Evolutionary conservation across 2,888 invertebrate genomes (phyloP).

Genomic region (Amphiduros pacificus): DNA sequence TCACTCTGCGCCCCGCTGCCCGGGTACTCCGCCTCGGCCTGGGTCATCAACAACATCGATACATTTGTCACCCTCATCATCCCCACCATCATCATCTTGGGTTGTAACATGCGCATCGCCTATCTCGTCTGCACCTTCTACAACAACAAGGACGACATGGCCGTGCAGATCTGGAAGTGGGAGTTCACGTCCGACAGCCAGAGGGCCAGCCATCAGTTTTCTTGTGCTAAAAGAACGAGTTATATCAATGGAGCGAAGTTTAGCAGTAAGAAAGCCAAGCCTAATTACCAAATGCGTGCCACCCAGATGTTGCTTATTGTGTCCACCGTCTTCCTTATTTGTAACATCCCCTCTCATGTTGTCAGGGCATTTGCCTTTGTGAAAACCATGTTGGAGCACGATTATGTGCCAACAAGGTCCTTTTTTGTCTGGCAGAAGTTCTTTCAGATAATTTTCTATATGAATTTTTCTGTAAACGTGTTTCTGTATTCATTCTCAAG

Average conservation of each 20-base stretch:
- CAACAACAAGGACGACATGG: neutral
- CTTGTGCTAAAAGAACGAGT: neutral
- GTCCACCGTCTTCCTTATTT: constrained; percentile 26
- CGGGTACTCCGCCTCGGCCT: neutral
- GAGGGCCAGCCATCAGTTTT: no score
- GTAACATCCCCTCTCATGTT: constrained; percentile 24
- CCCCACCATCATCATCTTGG: constrained; percentile 3
- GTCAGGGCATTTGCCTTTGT: constrained; percentile 15
- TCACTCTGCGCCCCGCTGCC: constrained; percentile 4
- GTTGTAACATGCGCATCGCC: constrained; percentile 11
- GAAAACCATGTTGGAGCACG: neutral
- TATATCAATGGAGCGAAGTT: neutral
- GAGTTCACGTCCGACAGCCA: constrained; percentile 6
- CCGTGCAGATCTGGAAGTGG: constrained; percentile 8
- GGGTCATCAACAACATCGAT: constrained; percentile 9
- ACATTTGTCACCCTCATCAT: constrained; percentile 12
- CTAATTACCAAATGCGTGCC: constrained; percentile 21
- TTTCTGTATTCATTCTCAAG: neutral
- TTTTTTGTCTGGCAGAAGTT: constrained; percentile 13
- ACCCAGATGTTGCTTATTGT: constrained; percentile 26
- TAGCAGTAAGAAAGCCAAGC: neutral
- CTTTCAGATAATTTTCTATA: constrained; percentile 4
- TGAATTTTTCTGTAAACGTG: neutral
- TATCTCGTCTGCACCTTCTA: constrained; percentile 17
- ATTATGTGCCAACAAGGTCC: constrained; percentile 4